Conservation (phyloP, 35 echinoderm and acorn worm genomes). For the Acanthaster planci region DNA sequence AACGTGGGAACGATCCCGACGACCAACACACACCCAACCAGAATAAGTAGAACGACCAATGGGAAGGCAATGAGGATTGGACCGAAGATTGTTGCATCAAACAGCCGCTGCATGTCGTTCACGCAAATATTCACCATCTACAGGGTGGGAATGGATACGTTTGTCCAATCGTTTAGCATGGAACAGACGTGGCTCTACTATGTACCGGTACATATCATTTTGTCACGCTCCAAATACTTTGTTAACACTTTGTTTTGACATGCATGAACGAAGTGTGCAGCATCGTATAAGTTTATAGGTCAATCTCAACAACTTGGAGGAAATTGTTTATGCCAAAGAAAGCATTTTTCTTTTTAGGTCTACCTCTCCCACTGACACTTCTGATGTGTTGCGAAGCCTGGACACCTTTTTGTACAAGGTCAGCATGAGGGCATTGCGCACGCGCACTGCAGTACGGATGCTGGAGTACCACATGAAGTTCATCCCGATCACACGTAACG, state of each 20-base stretch:
- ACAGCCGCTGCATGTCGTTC: constrained; percentile 68
- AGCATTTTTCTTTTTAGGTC: background rate
- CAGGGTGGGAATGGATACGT: background rate
- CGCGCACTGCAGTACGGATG: constrained; percentile 58
- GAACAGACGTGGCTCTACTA: no score
- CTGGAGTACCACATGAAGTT: constrained; percentile 75
- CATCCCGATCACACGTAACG: constrained; percentile 50
- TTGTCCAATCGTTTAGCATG: no score
- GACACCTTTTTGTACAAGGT: constrained; percentile 74
- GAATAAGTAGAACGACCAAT: constrained; percentile 40
- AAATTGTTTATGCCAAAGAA: background rate
- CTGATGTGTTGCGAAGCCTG: constrained; percentile 54
- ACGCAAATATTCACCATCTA: constrained; percentile 76
- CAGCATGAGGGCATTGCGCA: constrained; percentile 71
- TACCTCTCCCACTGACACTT: constrained; percentile 79
- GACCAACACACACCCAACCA: constrained; percentile 40
- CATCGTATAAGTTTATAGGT: background rate
- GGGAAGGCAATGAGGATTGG: constrained; percentile 49
- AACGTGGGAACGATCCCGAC: constrained; percentile 52
- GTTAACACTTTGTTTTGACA: background rate
- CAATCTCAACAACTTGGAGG: background rate
- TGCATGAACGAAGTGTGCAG: background rate
- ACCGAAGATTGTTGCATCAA: constrained; percentile 44
- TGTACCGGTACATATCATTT: no score
- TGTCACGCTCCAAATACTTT: no score